These are phyloP conservation scores for Amphipyra berbera DNA, from an alignment of 2,888 invertebrate species.

Conservation along the genomic window DNA sequence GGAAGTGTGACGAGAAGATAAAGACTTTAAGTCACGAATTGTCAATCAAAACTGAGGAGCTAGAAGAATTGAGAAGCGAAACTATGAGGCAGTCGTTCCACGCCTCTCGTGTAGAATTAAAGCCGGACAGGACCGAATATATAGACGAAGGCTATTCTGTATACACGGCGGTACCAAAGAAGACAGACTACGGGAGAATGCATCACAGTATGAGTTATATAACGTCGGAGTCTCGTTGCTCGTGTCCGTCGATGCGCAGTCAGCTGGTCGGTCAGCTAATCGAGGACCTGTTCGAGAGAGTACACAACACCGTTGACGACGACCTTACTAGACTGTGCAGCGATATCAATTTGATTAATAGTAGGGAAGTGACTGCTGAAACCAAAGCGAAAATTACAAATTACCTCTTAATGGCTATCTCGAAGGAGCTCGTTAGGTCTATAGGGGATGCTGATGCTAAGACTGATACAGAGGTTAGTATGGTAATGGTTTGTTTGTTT, in stretches of 20 bases:
- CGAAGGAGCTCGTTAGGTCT: slow-evolving; percentile 87
- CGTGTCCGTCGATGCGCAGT: slow-evolving; percentile 85
- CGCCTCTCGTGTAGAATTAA: slow-evolving; percentile 82
- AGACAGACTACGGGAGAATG: slow-evolving; percentile 84
- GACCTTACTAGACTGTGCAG: slow-evolving; percentile 82
- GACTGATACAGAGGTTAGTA: slow-evolving; percentile 88
- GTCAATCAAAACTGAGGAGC: slow-evolving; percentile 87
- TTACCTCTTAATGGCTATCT: slow-evolving; percentile 88
- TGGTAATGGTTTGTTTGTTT: slow-evolving; percentile 59
- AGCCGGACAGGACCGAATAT: slow-evolving; percentile 85
- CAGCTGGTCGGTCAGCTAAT: slow-evolving; percentile 86
- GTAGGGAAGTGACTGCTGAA: slow-evolving; percentile 77
- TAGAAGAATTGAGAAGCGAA: slow-evolving; percentile 85
- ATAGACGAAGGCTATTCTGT: slow-evolving; percentile 86
- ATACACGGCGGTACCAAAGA: slow-evolving; percentile 86
- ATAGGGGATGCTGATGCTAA: slow-evolving; percentile 88
- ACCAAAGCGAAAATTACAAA: slow-evolving; percentile 88
- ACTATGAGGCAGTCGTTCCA: slow-evolving; percentile 83
- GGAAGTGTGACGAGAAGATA: slow-evolving; percentile 88
- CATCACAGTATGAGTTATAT: slow-evolving; percentile 87
- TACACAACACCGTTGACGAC: slow-evolving; percentile 82
- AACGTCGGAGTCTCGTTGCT: slow-evolving; percentile 81
- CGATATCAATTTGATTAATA: slow-evolving; percentile 75
- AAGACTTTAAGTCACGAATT: slow-evolving; percentile 90
- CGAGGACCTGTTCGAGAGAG: slow-evolving; percentile 85